Base-by-base conservation (phyloP, 92 coral and sea anemone species). In the Ricordea florida region DNA sequence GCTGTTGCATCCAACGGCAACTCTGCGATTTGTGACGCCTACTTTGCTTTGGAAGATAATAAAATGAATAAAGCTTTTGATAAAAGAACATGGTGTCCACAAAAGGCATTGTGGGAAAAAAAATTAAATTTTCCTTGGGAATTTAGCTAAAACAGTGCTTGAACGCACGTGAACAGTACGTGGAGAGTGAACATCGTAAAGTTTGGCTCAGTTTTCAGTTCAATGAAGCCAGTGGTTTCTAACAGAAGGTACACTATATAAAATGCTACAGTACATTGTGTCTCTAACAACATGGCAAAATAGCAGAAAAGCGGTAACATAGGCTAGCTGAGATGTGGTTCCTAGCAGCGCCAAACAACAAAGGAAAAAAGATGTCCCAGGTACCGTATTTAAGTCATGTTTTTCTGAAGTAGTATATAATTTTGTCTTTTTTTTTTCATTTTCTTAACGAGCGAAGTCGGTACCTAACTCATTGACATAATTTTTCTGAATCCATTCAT, bases 131-230 rank as follows among this genome's bases (percentile, higher is more conserved):
- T 70, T 56, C 30, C 32, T 48, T 37, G 72, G 52, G 59, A 69
- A 78, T 38, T 78, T 70, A 30, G 83, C 76, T 43, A 32, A 29
- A 66, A 66, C 76, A 30, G 55, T 32, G 41, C 67, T 74, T 66
- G 62, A 74, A 17, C 31, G 60, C n/a, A n/a, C n/a, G n/a, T n/a
- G n/a, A n/a, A n/a, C n/a, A n/a, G n/a, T n/a, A n/a, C n/a, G n/a
- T n/a, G n/a, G n/a, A n/a, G n/a, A n/a, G n/a, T n/a, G n/a, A n/a
- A n/a, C 46, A 57, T 57, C 59, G 10, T 41, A 8, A 10, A 47
- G 44, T 11, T 59, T 28, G 35, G 62, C 62, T 63, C 64, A 52
- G 57, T 26, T 64, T 16, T 41, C n/a, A 4, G 5, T 22, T 9
- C 32, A 2, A 28, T 10, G 44, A 46, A 35, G 47, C 62, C 72